Evolutionary conservation across 2,888 invertebrate genomes (phyloP).

Genomic region (Dryomyza anilis): DNA sequence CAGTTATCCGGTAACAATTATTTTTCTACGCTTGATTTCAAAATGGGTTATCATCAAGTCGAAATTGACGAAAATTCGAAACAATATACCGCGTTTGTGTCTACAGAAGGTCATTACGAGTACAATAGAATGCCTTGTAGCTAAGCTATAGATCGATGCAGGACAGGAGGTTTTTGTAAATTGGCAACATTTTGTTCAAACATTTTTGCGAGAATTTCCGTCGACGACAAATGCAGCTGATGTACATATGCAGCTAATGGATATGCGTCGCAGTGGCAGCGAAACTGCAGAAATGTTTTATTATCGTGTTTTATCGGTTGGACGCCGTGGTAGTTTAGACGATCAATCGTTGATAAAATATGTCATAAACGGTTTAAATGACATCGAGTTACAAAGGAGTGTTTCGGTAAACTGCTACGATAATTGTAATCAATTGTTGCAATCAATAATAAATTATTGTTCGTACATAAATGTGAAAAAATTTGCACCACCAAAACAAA

Average conservation of each 20-base stretch:
- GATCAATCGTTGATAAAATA: not conserved
- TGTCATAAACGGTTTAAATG: not conserved
- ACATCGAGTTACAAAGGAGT: not conserved
- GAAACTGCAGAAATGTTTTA: not conserved
- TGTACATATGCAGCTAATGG: not conserved
- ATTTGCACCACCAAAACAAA: not conserved
- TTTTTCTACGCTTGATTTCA: slow-evolving; percentile 9
- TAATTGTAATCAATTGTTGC: not conserved
- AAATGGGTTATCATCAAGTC: slow-evolving; percentile 2
- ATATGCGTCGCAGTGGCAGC: not conserved
- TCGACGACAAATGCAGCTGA: not conserved
- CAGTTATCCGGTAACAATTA: slow-evolving; percentile 8
- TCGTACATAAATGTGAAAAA: not conserved
- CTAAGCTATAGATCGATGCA: not conserved
- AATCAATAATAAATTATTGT: not conserved
- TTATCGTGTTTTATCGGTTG: not conserved
- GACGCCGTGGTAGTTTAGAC: not conserved
- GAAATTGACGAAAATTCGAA: slow-evolving; percentile 4
- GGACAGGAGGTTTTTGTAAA: not conserved
- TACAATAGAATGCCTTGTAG: not conserved
- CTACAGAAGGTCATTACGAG: not conserved
- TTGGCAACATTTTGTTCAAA: not conserved
- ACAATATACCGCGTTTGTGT: not conserved
- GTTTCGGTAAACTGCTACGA: not conserved
- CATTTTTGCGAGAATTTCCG: not conserved